These are phyloP conservation scores for Zosterops borbonicus DNA, from an alignment of 2,113 vertebrate species.

Conservation along the genomic window DNA sequence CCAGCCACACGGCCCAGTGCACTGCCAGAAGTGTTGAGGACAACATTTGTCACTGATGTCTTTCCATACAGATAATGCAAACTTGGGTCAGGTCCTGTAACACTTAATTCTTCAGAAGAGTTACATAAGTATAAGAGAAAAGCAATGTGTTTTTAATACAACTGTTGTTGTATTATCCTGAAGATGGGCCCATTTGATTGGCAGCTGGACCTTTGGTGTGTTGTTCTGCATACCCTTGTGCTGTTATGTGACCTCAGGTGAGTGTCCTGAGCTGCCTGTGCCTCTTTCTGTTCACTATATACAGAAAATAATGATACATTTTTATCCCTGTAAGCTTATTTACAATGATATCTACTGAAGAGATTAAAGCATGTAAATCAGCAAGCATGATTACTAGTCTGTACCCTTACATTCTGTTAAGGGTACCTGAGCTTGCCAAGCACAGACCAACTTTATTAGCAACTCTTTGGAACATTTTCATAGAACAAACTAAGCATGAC, in stretches of 20 bases:
- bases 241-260: neutral
- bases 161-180: neutral
- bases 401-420: neutral
- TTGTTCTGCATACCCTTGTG: neutral
- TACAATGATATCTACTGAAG: neutral
- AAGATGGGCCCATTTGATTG: neutral
- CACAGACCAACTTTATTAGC: neutral
- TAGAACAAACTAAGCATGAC: neutral
- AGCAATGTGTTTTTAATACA: neutral
- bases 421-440: neutral
- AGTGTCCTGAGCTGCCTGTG: neutral
- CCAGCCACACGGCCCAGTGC: fast-evolving
- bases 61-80: neutral
- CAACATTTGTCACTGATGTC: neutral
- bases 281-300: neutral
- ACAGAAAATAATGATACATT: neutral
- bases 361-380: neutral
- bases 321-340: neutral
- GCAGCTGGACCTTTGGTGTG: neutral
- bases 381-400: neutral
- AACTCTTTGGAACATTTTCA: neutral
- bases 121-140: neutral
- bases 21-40: neutral
- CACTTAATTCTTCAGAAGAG: neutral
- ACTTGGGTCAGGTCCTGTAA: neutral